Conservation (phyloP, 2,113 vertebrate species). For the Malaclemys terrapin region DNA sequence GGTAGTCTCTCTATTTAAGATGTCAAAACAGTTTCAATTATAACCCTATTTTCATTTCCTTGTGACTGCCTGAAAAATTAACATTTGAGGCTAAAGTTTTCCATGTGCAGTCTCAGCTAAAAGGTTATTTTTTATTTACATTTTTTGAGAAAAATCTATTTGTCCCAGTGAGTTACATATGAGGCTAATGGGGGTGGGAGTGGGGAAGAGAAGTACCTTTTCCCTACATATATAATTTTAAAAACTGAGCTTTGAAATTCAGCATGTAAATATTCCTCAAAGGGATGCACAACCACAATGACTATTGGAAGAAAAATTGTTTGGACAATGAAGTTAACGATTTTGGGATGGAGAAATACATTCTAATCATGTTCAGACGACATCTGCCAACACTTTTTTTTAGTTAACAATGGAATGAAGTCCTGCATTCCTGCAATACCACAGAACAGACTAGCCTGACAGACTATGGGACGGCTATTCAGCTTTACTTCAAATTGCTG, state of each 20-base stretch:
- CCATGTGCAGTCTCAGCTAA: background rate
- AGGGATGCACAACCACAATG: background rate
- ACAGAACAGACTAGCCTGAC: background rate
- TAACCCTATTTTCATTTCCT: background rate
- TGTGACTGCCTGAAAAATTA: background rate
- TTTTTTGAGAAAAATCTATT: background rate
- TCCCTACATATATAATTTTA: no score
- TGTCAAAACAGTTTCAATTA: background rate
- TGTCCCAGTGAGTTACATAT: background rate
- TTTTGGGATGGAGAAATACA: background rate
- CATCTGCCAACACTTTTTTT: background rate
- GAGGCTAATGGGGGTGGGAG: fast-evolving
- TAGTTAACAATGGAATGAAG: background rate
- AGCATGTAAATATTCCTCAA: no score
- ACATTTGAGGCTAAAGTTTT: background rate
- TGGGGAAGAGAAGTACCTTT: fast-evolving
- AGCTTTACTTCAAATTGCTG: background rate
- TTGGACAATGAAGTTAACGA: no score
- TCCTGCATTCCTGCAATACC: background rate
- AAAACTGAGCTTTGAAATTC: no score
- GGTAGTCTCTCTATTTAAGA: background rate
- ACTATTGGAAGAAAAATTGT: background rate
- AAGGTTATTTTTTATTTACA: background rate
- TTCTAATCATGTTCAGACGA: background rate
- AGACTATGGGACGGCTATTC: background rate